Conservation (phyloP, 1,140 invertebrate species). For the Prorops nasuta region DNA sequence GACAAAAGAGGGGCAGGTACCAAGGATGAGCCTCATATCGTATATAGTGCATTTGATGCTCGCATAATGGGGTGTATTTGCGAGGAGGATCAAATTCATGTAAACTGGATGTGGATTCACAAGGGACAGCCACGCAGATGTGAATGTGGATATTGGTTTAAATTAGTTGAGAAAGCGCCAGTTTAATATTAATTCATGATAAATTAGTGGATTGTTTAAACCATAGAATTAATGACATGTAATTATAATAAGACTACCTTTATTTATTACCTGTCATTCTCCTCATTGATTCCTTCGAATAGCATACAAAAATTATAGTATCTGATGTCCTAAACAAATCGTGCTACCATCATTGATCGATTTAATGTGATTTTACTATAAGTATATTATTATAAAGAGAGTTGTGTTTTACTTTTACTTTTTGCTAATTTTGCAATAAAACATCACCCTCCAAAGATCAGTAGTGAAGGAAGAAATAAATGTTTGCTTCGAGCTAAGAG, state of each 20-base stretch:
- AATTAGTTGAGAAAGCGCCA: slow-evolving; percentile 73
- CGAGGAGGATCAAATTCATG: slow-evolving; percentile 83
- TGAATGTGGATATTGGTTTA: slow-evolving; percentile 96
- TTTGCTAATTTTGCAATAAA: too few relatives aligned
- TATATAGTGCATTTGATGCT: slow-evolving; percentile 85
- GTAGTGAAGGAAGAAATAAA: too few relatives aligned
- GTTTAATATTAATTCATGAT: slow-evolving; percentile 55
- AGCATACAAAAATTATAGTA: too few relatives aligned
- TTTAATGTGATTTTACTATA: too few relatives aligned
- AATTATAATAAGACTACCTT: slow-evolving; percentile 27
- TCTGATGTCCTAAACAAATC: too few relatives aligned
- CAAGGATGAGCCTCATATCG: slow-evolving; percentile 81
- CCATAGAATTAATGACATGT: slow-evolving; percentile 42
- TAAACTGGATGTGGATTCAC: slow-evolving; percentile 95
- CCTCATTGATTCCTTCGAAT: not conserved
- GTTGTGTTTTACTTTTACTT: too few relatives aligned
- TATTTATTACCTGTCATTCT: slow-evolving; percentile 20
- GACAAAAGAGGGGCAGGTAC: slow-evolving; percentile 79
- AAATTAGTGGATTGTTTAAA: slow-evolving; percentile 43
- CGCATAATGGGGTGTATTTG: slow-evolving; percentile 95
- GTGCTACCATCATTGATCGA: too few relatives aligned
- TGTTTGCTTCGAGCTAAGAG: too few relatives aligned
- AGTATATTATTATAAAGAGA: too few relatives aligned
- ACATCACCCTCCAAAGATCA: too few relatives aligned
- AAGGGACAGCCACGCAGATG: slow-evolving; percentile 86